Base-by-base conservation (phyloP, 2,888 invertebrate species). In the Sympetrum striolatum region DNA sequence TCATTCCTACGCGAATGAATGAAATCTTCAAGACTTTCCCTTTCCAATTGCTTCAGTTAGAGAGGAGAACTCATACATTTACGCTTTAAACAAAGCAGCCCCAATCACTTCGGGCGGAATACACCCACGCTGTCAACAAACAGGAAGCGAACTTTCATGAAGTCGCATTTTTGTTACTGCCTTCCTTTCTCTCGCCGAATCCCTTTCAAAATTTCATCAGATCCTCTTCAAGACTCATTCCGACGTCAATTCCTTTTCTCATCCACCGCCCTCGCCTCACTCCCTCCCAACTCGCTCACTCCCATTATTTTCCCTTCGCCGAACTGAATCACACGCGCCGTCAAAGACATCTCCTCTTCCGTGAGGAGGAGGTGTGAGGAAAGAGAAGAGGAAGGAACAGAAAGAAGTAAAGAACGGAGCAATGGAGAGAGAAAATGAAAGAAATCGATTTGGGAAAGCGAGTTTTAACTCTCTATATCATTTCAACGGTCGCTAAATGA, bases 281-380 rank as follows among this genome's bases (percentile, higher is more conserved):
- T 22, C n/a, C 18, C 10, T 37, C 39, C 35, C n/a, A n/a, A n/a
- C n/a, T n/a, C n/a, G n/a, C n/a, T n/a, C 2, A 14, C 5, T 15
- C 82, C 31, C 25, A 31, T 80, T 80, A 80, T 80, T 82, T 53
- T 31, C 58, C 82, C 82, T 58, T 31, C 82, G 35, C 25, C 53
- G 81, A 48, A 31, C 82, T 58, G 58, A 82, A 82, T 82, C 58
- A 82, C 58, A 82, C 53, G 53, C 14, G 48, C 48, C 81, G 82
- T 82, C 58, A 82, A 35, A 82, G 58, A 35, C 58, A 82, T 58
- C 15, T 80, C 18, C 80, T 15, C 80, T 80, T 18, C 31, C 80
- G 80, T 14, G 25, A 48, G 31, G 53, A 18, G 15, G 35, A 37
- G 31, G n/a, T n/a, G 80, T 14, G 25, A 48, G 31, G 53, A 18